Conservation (phyloP, 2,888 invertebrate species). For the Scaptomyza tumidula region DNA sequence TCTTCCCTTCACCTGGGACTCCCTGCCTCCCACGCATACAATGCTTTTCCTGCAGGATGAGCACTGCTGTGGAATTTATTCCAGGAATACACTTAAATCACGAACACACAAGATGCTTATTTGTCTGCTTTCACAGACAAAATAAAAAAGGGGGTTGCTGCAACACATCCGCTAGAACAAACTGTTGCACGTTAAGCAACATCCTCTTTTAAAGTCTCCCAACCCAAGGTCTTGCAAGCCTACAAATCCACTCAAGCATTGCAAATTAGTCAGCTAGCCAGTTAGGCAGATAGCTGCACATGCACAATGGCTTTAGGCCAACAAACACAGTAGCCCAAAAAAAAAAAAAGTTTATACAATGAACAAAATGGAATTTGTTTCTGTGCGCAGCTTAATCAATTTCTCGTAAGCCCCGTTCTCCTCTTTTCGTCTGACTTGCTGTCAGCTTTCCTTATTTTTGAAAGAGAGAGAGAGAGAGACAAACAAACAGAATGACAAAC, state of each 20-base stretch:
- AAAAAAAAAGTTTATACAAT: constrained; percentile 39
- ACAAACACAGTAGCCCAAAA: constrained; percentile 52
- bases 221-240: constrained; percentile 44
- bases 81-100: not conserved
- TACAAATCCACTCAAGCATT: constrained; percentile 75
- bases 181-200: constrained; percentile 35
- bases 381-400: constrained; percentile 48
- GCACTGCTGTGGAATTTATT: not conserved
- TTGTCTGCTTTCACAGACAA: constrained; percentile 11
- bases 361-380: constrained; percentile 20
- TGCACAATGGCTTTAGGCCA: constrained; percentile 41
- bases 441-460: constrained; percentile 65
- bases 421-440: constrained; percentile 38
- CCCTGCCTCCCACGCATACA: constrained; percentile 13
- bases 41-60: constrained; percentile 39
- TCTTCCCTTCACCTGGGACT: not conserved
- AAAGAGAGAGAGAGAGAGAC: constrained; percentile 31
- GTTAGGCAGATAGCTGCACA: constrained; percentile 27
- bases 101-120: constrained; percentile 15
- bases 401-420: constrained; percentile 56
- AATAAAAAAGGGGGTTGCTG: constrained; percentile 7
- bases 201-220: constrained; percentile 51
- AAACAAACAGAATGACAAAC: constrained; percentile 36
- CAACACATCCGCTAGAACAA: constrained; percentile 58
- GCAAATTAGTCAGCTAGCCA: constrained; percentile 49